Evolutionary conservation across 1,140 invertebrate genomes (phyloP), one percentile per base, ranked within the genome.

Genomic region (Diploscapter pachys): DNA sequence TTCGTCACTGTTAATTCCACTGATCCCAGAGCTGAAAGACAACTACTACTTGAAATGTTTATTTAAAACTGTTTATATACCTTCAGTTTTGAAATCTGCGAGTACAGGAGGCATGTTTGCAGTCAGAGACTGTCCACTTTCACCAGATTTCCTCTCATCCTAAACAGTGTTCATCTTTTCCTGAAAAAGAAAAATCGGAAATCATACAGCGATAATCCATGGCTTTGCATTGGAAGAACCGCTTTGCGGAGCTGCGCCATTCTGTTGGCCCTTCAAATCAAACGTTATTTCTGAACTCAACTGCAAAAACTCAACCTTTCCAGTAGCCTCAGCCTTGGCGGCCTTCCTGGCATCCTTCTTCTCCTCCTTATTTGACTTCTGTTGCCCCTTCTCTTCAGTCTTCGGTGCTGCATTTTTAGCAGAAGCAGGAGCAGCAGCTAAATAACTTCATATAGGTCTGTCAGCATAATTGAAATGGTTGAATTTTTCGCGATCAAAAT

Each of bases 261-360:
- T 59, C 13, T 9, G 9, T 59, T 59, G 57, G 57, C 9, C 13
- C 57, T 59, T 13, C 13, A 9, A 59, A 9, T 11, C 0, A 59
- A 59, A 11, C 57, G 63, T 64, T 48, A 55, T 52, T 68, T 55
- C 66, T 68, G n/a, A 55, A 4, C 56, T 11, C 4, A 61, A 8
- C n/a, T 56, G 65, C 6, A 56, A 11, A 62, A 13, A 50, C 31
- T 61, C 71, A 2, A 69, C 49, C 64, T 74, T 74, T 9, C 59
- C 55, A 13, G 62, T 64, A 5, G 73, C 73, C 51, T 74, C 73
- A 5, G 63, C 52, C 63, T 74, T 74, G 8, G 73, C 73, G 50
- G 64, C 66, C n/a, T 74, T 74, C 9, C 73, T 48, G 55, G 66
- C 73, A 13, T 74, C 73, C 48, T 74, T 74, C 66, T 74, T 74